Conservation (phyloP, 2,797 vertebrate genomes). For the Chiroxiphia lanceolata region DNA sequence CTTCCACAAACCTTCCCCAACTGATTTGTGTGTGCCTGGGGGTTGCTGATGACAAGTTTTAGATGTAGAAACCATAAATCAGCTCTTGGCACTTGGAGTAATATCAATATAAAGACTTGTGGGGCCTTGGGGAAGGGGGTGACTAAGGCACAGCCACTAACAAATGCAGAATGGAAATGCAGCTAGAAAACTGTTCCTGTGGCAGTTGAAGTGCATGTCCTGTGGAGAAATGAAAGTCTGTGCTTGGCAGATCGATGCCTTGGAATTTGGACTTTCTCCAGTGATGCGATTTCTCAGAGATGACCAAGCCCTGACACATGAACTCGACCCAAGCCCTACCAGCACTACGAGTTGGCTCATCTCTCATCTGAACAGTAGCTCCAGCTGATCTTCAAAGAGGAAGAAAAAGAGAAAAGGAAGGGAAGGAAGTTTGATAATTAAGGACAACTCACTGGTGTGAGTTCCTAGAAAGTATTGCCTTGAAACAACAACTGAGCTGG, state of each 20-base stretch:
- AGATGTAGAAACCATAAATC: not conserved
- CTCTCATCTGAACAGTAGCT: not conserved
- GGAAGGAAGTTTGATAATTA: not conserved
- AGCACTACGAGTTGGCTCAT: not conserved
- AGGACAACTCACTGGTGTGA: not conserved
- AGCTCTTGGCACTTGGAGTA: not conserved
- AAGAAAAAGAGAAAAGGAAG: not conserved
- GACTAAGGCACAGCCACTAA: not conserved
- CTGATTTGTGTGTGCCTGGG: not conserved
- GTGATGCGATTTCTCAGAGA: not conserved
- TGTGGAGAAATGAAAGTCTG: not conserved
- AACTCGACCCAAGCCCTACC: not conserved
- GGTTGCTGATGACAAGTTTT: not conserved
- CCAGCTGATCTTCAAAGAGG: not conserved
- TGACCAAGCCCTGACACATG: not conserved
- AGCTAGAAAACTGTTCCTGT: not conserved
- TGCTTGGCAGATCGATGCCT: not conserved
- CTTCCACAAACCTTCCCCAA: not conserved
- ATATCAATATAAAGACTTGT: not conserved
- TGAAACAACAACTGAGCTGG: not conserved
- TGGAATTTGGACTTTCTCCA: not conserved
- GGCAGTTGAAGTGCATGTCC: not conserved
- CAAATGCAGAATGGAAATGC: not conserved
- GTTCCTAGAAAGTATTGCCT: not conserved
- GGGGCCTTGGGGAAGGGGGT: not conserved